Base-by-base conservation (phyloP, 2,113 vertebrate species). In the Rynchops niger region DNA sequence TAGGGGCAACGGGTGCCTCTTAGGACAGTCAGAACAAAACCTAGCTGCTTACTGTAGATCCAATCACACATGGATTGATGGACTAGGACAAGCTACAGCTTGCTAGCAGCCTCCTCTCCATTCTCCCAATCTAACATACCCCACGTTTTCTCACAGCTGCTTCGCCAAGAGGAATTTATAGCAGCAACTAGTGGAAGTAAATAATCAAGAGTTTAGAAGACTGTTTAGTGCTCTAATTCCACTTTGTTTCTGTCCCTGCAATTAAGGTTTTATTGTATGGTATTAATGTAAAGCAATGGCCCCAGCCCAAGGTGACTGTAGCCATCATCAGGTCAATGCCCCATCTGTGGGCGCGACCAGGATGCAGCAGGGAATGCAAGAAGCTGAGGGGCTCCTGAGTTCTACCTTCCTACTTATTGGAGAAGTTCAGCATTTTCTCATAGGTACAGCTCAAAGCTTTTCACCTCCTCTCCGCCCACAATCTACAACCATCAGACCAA, bases 21-120 rank as follows among this genome's bases (percentile, higher is more conserved):
- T 55, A 36, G 40, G 40, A 70, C 61, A 55, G 25, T 25, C 23
- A 77, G 29, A 92, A 56, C 34, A 79, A 22, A 83, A 55, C 32
- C 32, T 5, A 42, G n/a, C 45, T 82, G 56, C 43, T 63, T 36
- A 22, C 21, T 11, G 15, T 3, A 71, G 17, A 42, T 29, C 32
- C 50, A 66, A 0, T n/a, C 38, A 32, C 76, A 81, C 19, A 10
- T 0, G 26, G 80, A 70, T 3, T 40, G 20, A 66, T 1, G 25
- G 14, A 73, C 34, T 49, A 40, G 1, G 9, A 27, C 19, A 67
- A 90, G 10, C 40, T 52, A 25, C 73, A 87, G 61, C 45, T 78
- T 70, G 30, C 36, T 27, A 49, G 17, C 27, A 65, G 52, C 34
- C 53, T 49, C 22, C 23, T 53, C 71, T 83, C 63, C n/a, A 14